Evolutionary conservation across 64 coral and sea anemone species (phyloP), one percentile per base, ranked within the genome.

Genomic region (Anthopleura sola): DNA sequence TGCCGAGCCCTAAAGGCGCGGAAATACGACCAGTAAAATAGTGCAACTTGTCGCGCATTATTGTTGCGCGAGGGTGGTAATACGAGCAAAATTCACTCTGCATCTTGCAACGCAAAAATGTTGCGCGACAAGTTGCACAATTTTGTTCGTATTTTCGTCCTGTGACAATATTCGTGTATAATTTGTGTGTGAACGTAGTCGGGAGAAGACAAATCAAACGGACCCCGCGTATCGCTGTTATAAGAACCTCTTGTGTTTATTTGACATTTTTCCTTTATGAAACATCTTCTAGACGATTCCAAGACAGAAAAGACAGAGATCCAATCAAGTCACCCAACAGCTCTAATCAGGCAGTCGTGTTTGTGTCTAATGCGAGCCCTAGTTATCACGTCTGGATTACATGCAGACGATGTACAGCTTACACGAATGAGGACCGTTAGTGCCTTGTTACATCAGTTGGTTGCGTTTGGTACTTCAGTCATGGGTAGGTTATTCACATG

Each of bases 251-350:
- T 21, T 75, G 13, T 6, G 33, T 18, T 31, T 5, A 46, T 80
- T 18, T 75, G 2, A 26, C 33, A 55, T 28, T 60, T 83, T 2
- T 39, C 1, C 54, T 68, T 62, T 24, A 26, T 62, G 58, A n/a
- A 11, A 9, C 21, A 58, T 58, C 17, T 21, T 5, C 18, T 62
- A 97, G 94, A 93, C 81, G 91, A 93, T 66, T 93, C 95, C 10
- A 93, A 90, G 81, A 90, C 93, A 85, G 95, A 97, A 53, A 97
- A 97, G 74, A 90, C 88, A 15, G 93, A 95, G 71, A 92, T 92
- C 49, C 90, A 92, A 51, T 84, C 92, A 28, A 83, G 78, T 78
- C 97, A 99, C 24, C 97, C 97, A 14, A 95, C 97, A 23, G 84
- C 87, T 20, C 50, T 99, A 4, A 94, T 99, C 50, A 89, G 97